A percentile compares a stretch with the other conserved stretches of the same genome.
Conservation (phyloP, 2,888 invertebrate genomes). For the Macrophya annulata region DNA sequence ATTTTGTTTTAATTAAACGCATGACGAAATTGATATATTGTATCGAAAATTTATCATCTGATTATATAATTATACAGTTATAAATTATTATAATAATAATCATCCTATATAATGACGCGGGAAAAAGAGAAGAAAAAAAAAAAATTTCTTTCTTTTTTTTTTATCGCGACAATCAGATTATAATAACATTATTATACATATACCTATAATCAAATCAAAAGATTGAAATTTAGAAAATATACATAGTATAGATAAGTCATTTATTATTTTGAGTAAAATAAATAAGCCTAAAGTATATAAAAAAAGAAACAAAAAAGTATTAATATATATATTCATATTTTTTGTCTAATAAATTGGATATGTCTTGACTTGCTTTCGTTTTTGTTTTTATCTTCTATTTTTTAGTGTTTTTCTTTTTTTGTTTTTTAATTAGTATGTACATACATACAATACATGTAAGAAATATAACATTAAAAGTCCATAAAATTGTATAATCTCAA, state of each 20-base stretch:
- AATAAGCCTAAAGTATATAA: slow-evolving; percentile 15
- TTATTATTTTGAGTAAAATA: slow-evolving; percentile 15
- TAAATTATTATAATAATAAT: slow-evolving; percentile 9
- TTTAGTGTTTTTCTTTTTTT: slow-evolving; percentile 45
- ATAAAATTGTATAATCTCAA: slow-evolving; percentile 54
- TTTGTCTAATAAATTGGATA: slow-evolving; percentile 41
- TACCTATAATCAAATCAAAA: slow-evolving; percentile 26
- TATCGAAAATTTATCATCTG: background rate
- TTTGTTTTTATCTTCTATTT: slow-evolving; percentile 51
- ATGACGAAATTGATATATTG: background rate
- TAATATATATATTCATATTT: background rate
- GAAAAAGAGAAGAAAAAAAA: background rate
- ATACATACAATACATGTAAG: slow-evolving; percentile 35
- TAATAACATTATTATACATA: background rate
- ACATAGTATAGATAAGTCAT: background rate
- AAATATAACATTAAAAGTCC: slow-evolving; percentile 51
- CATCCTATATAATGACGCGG: background rate
- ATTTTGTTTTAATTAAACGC: background rate
- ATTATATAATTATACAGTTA: background rate
- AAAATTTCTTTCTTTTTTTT: background rate
- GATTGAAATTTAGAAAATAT: slow-evolving; percentile 6
- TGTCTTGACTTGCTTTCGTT: slow-evolving; percentile 52
- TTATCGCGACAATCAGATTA: background rate
- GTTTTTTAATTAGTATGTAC: slow-evolving; percentile 50
- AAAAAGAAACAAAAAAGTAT: background rate